Base-by-base conservation (phyloP, 1,140 invertebrate species). In the Listronotus bonariensis region DNA sequence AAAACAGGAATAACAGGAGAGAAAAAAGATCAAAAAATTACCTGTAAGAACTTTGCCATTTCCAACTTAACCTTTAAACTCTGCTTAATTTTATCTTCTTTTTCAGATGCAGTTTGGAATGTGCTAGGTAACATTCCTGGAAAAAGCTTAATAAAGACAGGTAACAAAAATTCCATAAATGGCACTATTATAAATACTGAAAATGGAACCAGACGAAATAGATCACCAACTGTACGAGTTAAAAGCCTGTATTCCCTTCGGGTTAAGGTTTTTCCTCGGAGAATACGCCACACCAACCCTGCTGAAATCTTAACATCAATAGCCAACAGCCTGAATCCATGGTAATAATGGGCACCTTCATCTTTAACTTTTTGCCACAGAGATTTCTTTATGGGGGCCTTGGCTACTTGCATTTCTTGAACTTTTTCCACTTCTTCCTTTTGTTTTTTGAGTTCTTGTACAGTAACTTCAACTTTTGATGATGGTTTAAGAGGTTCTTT, bases 31-130 rank as follows among this genome's bases (percentile, higher is more conserved):
- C 3, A 49, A 20, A 20, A 20, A 26, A 31, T 11, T 46, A 65
- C 62, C 62, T 99, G 97, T 63, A 99, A 85, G 83, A 99, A 99
- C 79, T 99, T 99, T 0, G 97, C 97, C 92, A 98, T 97, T 83
- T 99, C 97, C 10, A 99, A 82, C 80, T 98, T 98, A 0, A 97
- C 89, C 81, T 96, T 95, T 45, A 99, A 82, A 65, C 89, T 87
- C 76, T 96, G 90, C 75, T 96, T 94, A 56, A 97, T 80, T 80
- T 97, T 97, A 70, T 92, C 88, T 80, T 98, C 92, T 80, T 90
- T 93, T 76, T 97, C 96, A 72, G 87, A 88, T 26, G 87, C 85
- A 18, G 95, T 95, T 82, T 97, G 91, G 83, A 99, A 99, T 55
- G 97, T 99, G 18, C 95, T 97, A 38, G 98, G 98, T 67, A 99